These are phyloP conservation scores for Sminthurinus aureus DNA, from an alignment of 2,888 invertebrate species.

Conservation along the genomic window DNA sequence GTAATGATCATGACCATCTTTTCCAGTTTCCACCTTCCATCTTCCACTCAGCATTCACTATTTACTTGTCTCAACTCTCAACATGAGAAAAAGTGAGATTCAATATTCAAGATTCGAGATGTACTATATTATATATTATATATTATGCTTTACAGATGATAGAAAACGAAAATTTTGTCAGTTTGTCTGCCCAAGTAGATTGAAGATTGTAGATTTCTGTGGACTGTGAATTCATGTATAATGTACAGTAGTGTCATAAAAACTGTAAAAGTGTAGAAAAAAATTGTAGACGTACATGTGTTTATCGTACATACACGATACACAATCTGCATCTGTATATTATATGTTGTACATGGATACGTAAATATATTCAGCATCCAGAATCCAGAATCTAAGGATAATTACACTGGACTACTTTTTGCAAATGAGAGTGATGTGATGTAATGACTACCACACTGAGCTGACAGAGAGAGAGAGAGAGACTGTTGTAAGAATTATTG, in stretches of 20 bases:
- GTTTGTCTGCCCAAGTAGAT: slow-evolving; percentile 15
- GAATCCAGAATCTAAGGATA: slow-evolving; percentile 7
- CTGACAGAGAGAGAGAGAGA: not conserved
- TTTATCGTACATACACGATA: too few species aligned
- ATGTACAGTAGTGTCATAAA: not conserved
- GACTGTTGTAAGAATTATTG: not conserved
- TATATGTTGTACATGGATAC: too few species aligned
- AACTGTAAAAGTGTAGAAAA: not conserved
- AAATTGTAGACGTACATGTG: not conserved
- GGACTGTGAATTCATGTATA: not conserved
- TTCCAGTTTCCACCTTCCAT: not conserved
- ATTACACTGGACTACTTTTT: slow-evolving; percentile 27
- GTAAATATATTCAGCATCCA: too few species aligned
- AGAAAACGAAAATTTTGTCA: slow-evolving; percentile 24
- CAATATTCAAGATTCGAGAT: not conserved
- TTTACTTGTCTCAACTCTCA: too few species aligned
- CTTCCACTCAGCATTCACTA: too few species aligned
- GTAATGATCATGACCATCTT: not conserved
- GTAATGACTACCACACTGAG: not conserved
- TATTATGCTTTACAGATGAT: not conserved
- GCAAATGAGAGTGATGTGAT: slow-evolving; percentile 22
- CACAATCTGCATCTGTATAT: too few species aligned
- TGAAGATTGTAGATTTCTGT: not conserved
- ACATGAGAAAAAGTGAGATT: too few species aligned
- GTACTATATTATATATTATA: not conserved